Percentiles rank a stretch among this genome's conserved stretches.
Evolutionary conservation across 1,140 invertebrate species (phyloP).

Genomic region (Bilobella aurantiaca): DNA sequence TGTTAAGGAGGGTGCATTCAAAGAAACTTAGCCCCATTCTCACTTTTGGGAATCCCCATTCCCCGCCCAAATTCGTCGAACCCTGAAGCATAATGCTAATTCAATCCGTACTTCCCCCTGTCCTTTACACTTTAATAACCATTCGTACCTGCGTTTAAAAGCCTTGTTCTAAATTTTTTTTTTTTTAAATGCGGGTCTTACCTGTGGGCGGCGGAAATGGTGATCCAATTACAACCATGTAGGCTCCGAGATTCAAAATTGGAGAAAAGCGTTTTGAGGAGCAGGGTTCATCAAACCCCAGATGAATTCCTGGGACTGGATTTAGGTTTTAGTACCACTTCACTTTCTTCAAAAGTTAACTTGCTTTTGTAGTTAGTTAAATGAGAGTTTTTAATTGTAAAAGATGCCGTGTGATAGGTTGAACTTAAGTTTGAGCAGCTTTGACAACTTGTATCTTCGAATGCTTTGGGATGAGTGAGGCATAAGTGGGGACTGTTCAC

Average conservation of each 20-base stretch:
- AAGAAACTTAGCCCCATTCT: neutral
- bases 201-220: neutral
- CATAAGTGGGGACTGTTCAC: neutral
- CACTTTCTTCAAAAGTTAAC: neutral
- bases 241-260: neutral
- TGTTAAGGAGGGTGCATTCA: neutral
- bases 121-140: no score
- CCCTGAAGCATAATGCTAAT: no score
- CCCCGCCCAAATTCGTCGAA: no score
- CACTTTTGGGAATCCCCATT: neutral
- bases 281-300: no score
- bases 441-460: neutral
- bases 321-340: no score
- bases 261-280: neutral
- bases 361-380: neutral
- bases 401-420: neutral
- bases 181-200: neutral
- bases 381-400: neutral
- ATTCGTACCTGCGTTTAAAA: no score
- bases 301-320: no score
- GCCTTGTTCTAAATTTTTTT: no score
- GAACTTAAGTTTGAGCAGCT: neutral
- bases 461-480: neutral
- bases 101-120: no score
- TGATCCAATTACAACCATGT: conserved; percentile 3